phyloP scores from a whole-genome alignment of 2,797 vertebrate species.

The Tolypeutes matacus region DNA sequence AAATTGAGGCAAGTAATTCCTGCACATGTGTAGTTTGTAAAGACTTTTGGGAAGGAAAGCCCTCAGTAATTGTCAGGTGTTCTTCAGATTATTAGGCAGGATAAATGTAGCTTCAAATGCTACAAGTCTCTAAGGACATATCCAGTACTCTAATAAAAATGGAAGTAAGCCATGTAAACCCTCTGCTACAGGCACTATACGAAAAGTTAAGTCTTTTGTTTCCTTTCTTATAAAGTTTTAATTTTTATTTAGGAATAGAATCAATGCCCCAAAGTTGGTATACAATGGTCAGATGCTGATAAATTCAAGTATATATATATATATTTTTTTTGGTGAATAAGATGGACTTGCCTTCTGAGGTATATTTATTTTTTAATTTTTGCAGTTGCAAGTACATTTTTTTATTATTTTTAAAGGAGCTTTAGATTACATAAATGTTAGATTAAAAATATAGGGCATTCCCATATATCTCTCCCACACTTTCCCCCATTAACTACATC shows the following conservation, averaged over 20 bases:
- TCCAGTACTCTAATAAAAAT: conserved; percentile 2
- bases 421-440: too few relatives aligned
- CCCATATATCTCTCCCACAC: too few relatives aligned
- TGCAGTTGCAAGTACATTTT: too few relatives aligned
- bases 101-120: conserved; percentile 60
- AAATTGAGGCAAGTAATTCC: conserved; percentile 6
- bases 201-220: conserved; percentile 34
- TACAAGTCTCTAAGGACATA: not conserved
- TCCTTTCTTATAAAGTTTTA: not conserved
- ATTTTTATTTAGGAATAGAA: conserved; percentile 22
- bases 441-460: too few relatives aligned
- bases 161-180: not conserved
- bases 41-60: conserved; percentile 19
- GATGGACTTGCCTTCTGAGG: too few relatives aligned
- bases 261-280: not conserved
- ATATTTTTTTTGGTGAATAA: too few relatives aligned
- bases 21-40: not conserved
- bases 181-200: conserved; percentile 12
- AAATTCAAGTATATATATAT: too few relatives aligned
- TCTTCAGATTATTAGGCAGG: conserved; percentile 58
- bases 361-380: too few relatives aligned
- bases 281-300: not conserved
- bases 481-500: too few relatives aligned
- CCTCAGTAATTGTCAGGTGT: not conserved
- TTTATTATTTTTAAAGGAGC: too few relatives aligned